Conservation (phyloP, 2,113 vertebrate species). For the Leucopsar rothschildi region DNA sequence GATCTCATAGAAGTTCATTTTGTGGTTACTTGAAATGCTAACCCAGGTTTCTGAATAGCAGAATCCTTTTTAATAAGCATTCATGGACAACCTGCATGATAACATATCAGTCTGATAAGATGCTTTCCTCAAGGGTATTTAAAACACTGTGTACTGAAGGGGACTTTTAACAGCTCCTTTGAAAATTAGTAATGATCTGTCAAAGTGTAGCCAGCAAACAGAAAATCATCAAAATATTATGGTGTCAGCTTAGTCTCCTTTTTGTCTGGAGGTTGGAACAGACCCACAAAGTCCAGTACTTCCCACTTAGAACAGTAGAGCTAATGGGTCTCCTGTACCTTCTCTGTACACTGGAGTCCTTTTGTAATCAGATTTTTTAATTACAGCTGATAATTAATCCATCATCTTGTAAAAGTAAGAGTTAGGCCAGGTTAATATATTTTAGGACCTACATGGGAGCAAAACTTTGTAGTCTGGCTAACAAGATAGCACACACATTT, state of each 20-base stretch:
- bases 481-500: background rate
- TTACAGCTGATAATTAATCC: background rate
- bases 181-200: background rate
- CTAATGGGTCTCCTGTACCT: background rate
- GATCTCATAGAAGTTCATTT: background rate
- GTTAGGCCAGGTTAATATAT: background rate
- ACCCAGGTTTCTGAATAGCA: background rate
- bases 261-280: background rate
- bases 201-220: background rate
- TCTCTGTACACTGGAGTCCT: background rate
- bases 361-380: background rate
- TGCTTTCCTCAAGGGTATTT: background rate
- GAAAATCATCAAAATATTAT: background rate
- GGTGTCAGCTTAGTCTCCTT: background rate
- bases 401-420: background rate
- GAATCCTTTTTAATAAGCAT: background rate
- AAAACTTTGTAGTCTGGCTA: background rate
- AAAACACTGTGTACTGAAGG: background rate
- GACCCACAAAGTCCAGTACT: background rate
- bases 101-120: background rate
- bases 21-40: background rate
- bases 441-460: background rate
- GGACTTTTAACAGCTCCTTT: background rate
- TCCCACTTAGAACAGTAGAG: background rate
- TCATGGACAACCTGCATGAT: background rate